Conservation (phyloP, 2,888 invertebrate species). For the Drosophila ustulata region DNA sequence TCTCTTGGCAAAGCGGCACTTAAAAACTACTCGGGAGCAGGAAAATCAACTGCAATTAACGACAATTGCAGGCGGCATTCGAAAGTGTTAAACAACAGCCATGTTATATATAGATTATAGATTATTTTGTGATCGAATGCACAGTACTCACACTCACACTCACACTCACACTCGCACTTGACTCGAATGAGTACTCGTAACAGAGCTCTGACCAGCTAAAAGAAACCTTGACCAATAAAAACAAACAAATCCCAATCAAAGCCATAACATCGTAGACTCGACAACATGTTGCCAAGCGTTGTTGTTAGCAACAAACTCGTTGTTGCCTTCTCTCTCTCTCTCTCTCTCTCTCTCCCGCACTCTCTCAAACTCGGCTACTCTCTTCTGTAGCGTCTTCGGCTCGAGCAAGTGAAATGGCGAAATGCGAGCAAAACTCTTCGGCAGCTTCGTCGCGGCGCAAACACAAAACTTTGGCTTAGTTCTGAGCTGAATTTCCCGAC, state of each 20-base stretch:
- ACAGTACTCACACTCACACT: background rate
- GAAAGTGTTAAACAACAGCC: constrained; percentile 71
- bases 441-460: constrained; percentile 55
- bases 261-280: constrained; percentile 24
- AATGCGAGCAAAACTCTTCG: constrained; percentile 60
- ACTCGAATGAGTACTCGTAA: constrained; percentile 11
- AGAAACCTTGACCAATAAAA: constrained; percentile 74
- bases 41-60: constrained; percentile 79
- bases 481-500: constrained; percentile 83
- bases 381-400: constrained; percentile 33
- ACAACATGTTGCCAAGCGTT: constrained; percentile 51
- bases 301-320: constrained; percentile 32
- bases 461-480: constrained; percentile 80
- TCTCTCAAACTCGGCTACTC: background rate
- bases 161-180: background rate
- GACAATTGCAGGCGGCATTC: constrained; percentile 70
- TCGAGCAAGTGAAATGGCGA: constrained; percentile 60
- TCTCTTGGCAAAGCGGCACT: constrained; percentile 58
- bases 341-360: constrained; percentile 7
- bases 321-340: constrained; percentile 23
- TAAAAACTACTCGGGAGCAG: constrained; percentile 62
- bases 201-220: constrained; percentile 28
- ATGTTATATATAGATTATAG: constrained; percentile 74
- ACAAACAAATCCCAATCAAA: constrained; percentile 37
- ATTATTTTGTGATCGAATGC: constrained; percentile 63